phyloP scores from a whole-genome alignment of 2,797 vertebrate species.

The Argentina silus region DNA sequence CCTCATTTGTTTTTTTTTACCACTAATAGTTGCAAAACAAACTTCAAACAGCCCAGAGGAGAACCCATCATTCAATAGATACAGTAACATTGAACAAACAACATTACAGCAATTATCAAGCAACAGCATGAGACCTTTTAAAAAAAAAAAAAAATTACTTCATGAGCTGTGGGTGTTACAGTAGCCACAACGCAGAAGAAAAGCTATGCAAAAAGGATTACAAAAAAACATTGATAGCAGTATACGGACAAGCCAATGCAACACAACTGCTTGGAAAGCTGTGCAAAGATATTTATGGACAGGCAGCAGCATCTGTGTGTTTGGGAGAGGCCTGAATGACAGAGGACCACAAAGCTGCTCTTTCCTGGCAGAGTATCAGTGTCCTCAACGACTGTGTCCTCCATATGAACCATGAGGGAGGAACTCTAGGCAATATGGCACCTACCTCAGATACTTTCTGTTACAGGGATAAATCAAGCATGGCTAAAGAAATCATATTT shows the following conservation, averaged over 20 bases:
- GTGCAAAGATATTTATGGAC: constrained; percentile 33
- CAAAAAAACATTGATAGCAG: constrained; percentile 5
- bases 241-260: constrained; percentile 24
- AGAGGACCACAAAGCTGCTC: constrained; percentile 57
- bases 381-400: constrained; percentile 31
- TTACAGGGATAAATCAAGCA: constrained; percentile 15
- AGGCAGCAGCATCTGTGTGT: constrained; percentile 41
- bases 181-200: neutral
- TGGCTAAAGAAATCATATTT: neutral
- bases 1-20: constrained; percentile 18
- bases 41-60: neutral
- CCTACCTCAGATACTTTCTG: constrained; percentile 16
- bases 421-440: constrained; percentile 2
- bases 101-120: constrained; percentile 19
- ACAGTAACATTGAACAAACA: constrained; percentile 1
- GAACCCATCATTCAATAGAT: constrained; percentile 16
- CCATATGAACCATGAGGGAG: constrained; percentile 24
- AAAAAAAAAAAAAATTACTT: constrained; percentile 23
- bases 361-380: constrained; percentile 49
- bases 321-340: constrained; percentile 32
- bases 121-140: constrained; percentile 18
- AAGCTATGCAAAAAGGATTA: neutral
- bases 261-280: constrained; percentile 34
- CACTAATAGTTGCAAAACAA: constrained; percentile 6
- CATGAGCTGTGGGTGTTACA: constrained; percentile 18